These are phyloP conservation scores for Tridacna crocea DNA, from an alignment of 2,888 invertebrate genomes.

Conservation along the genomic window DNA sequence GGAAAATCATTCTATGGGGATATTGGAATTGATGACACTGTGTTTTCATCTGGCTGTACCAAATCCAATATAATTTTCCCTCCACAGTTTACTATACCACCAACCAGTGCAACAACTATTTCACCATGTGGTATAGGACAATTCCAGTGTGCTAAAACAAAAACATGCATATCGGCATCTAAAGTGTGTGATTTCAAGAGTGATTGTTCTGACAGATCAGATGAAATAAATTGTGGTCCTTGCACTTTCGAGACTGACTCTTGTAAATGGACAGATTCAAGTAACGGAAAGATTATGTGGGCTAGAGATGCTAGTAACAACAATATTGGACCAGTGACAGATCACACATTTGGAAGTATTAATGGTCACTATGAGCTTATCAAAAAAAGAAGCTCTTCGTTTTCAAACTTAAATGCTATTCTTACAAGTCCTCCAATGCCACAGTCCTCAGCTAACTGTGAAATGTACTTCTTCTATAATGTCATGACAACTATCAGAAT, in stretches of 20 bases:
- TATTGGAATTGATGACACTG: constrained; percentile 81
- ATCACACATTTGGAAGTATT: constrained; percentile 66
- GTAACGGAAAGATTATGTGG: constrained; percentile 77
- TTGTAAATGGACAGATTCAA: constrained; percentile 78
- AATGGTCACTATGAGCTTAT: constrained; percentile 74
- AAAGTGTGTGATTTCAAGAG: constrained; percentile 75
- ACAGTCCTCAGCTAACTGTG: constrained; percentile 67
- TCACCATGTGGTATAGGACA: constrained; percentile 59
- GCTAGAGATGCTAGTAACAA: constrained; percentile 59
- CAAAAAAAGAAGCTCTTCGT: constrained; percentile 68
- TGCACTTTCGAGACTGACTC: constrained; percentile 78
- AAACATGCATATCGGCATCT: constrained; percentile 68
- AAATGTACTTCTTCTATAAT: constrained; percentile 78
- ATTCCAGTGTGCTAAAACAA: constrained; percentile 72
- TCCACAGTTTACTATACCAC: constrained; percentile 64
- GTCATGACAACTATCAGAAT: constrained; percentile 71
- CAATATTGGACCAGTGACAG: constrained; percentile 57
- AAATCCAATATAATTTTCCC: constrained; percentile 63
- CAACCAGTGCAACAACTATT: constrained; percentile 62
- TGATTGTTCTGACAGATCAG: constrained; percentile 75
- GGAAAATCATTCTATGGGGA: constrained; percentile 71
- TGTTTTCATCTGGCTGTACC: constrained; percentile 73
- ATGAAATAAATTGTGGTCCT: constrained; percentile 78
- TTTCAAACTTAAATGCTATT: constrained; percentile 63
- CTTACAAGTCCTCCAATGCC: constrained; percentile 72